Conservation (phyloP, 2,888 invertebrate species). For the Morinoia aosen region DNA sequence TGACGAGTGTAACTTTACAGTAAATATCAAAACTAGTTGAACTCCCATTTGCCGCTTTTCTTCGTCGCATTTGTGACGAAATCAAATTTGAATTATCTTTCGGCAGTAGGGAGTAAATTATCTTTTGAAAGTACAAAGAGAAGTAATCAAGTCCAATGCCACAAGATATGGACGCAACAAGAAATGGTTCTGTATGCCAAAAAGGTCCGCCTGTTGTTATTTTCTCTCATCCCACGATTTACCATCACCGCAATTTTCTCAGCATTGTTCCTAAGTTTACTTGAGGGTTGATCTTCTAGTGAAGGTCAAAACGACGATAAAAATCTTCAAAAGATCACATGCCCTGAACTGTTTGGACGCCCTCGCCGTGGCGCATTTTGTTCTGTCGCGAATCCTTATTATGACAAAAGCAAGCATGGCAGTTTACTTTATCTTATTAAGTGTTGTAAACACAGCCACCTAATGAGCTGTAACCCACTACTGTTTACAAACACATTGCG, state of each 20-base stretch:
- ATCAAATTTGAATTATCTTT: too few relatives aligned
- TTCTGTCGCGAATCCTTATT: not conserved
- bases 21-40: too few relatives aligned
- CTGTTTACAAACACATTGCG: slow-evolving; percentile 25
- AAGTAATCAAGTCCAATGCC: too few relatives aligned
- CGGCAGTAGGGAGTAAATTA: too few relatives aligned
- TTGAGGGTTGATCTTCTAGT: not conserved
- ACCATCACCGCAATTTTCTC: not conserved
- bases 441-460: slow-evolving; percentile 21
- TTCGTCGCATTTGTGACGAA: too few relatives aligned
- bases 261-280: not conserved
- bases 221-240: not conserved
- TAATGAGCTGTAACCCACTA: slow-evolving; percentile 35
- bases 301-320: not conserved
- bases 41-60: too few relatives aligned
- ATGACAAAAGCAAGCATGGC: slow-evolving; percentile 38
- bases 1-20: too few relatives aligned
- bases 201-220: too few relatives aligned
- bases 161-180: too few relatives aligned
- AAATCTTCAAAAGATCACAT: not conserved
- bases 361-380: not conserved
- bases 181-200: too few relatives aligned
- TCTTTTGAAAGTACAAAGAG: too few relatives aligned
- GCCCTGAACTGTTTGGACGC: not conserved
- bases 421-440: slow-evolving; percentile 21